phyloP scores from a whole-genome alignment of 2,888 invertebrate genomes.

The Dione vanillae region DNA sequence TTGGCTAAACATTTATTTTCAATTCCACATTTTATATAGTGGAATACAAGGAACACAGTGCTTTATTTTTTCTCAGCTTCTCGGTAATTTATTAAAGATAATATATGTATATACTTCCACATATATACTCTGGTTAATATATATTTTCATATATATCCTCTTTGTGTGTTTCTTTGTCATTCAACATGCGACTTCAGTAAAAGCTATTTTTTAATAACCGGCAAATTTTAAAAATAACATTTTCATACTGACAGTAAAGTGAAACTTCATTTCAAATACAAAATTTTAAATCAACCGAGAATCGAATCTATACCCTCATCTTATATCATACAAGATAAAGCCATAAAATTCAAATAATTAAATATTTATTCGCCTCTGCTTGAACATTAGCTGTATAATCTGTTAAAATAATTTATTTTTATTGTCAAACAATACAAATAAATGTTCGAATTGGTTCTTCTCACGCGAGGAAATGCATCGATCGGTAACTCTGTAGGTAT shows the following conservation, averaged over 20 bases:
- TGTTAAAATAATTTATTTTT: conserved; percentile 30
- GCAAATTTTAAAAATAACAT: no score
- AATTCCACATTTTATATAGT: no score
- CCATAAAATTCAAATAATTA: not conserved
- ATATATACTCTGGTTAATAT: no score
- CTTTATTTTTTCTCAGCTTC: no score
- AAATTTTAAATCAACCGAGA: not conserved
- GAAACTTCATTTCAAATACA: not conserved
- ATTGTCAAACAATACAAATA: conserved; percentile 28
- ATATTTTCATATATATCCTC: no score
- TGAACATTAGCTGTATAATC: conserved; percentile 19
- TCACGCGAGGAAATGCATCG: conserved; percentile 28
- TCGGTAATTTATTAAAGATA: no score
- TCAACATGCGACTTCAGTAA: no score
- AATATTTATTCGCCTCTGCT: conserved; percentile 7
- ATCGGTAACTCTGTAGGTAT: conserved; percentile 12
- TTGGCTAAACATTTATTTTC: no score
- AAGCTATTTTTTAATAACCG: no score
- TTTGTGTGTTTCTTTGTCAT: no score
- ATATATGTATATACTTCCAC: no score
- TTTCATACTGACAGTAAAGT: not conserved
- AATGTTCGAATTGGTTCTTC: conserved; percentile 24
- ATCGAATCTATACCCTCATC: not conserved
- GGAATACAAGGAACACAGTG: no score
- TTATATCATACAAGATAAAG: not conserved